phyloP scores from a whole-genome alignment of 2,113 vertebrate species.

The Myodes glareolus region DNA sequence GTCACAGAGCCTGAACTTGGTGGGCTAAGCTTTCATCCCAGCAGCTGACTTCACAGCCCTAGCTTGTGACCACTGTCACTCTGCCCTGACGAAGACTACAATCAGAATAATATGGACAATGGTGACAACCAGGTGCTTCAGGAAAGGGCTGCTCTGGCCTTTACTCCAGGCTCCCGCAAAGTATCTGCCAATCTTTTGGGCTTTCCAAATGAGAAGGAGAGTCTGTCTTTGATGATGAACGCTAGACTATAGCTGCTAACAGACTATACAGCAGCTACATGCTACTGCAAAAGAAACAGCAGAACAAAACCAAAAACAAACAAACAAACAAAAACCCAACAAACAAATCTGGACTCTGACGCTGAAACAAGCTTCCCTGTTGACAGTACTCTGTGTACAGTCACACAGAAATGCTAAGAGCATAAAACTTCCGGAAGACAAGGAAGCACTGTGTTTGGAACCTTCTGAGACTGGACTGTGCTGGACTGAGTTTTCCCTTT shows the following conservation, averaged over 20 bases:
- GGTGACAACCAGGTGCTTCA: too few relatives aligned
- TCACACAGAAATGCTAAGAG: background rate
- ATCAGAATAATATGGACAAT: background rate
- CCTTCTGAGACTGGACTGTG: background rate
- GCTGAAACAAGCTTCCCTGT: background rate
- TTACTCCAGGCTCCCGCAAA: background rate
- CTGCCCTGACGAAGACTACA: background rate
- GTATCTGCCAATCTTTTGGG: background rate
- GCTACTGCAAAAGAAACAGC: background rate
- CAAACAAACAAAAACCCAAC: too few relatives aligned
- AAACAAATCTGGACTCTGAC: background rate
- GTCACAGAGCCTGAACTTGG: background rate
- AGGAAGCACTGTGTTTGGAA: background rate
- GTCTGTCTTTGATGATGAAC: background rate
- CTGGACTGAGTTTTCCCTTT: background rate
- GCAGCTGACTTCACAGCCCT: background rate
- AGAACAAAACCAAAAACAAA: background rate
- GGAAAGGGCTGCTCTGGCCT: background rate
- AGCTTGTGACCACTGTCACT: background rate
- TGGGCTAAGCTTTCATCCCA: background rate
- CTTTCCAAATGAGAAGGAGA: background rate
- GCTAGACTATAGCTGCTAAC: background rate
- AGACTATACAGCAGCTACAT: background rate
- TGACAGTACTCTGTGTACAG: background rate
- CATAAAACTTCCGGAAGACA: background rate